These are phyloP conservation scores for Falco punctatus DNA, from an alignment of 2,113 vertebrate genomes.

Conservation along the genomic window DNA sequence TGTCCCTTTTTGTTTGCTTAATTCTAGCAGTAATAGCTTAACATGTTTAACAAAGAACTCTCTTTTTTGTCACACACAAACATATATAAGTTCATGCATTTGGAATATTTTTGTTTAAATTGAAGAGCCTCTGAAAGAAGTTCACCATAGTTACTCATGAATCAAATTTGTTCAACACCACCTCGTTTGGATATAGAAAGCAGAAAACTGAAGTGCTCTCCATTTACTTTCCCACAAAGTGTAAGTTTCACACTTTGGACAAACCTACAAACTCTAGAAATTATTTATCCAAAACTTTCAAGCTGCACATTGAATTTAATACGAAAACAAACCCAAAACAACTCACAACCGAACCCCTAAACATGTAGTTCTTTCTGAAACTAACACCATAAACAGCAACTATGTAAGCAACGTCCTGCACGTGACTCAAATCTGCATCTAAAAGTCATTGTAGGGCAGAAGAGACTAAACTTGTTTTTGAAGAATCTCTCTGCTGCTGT, in stretches of 20 bases:
- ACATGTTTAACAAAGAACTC: background rate
- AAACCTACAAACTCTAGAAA: background rate
- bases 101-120: background rate
- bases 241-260: background rate
- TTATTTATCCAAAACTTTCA: background rate
- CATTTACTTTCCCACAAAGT: background rate
- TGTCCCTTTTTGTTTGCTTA: constrained; percentile 12
- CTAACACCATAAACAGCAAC: background rate
- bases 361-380: background rate
- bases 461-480: background rate
- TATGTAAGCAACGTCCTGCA: background rate
- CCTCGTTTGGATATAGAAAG: background rate
- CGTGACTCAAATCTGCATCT: background rate
- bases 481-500: background rate
- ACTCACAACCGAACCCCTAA: background rate
- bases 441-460: background rate
- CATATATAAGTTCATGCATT: background rate
- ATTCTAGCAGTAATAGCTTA: background rate
- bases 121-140: background rate
- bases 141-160: background rate
- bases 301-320: background rate
- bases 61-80: background rate
- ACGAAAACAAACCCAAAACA: background rate
- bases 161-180: background rate
- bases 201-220: background rate